Evolutionary conservation across 2,113 vertebrate species (phyloP).

Genomic region (Cyphomyrus discorhynchus): DNA sequence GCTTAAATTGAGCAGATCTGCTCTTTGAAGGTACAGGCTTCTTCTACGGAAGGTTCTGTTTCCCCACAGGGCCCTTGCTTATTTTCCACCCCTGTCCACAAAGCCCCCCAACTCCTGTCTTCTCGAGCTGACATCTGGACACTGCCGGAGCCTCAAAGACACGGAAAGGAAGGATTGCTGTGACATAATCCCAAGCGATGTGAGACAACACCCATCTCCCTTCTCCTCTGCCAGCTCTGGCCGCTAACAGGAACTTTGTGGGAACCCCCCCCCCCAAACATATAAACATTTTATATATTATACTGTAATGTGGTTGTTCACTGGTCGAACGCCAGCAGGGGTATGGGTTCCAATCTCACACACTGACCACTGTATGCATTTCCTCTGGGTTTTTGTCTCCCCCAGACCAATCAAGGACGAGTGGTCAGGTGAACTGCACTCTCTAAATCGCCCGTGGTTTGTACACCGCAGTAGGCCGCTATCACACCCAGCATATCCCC

Average conservation of each 20-base stretch:
- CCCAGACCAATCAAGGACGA: neutral
- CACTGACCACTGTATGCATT: neutral
- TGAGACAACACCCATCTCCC: neutral
- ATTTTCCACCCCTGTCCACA: neutral
- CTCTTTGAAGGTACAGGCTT: neutral
- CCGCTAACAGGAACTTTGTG: neutral
- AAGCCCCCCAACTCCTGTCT: neutral
- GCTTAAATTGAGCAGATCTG: constrained; percentile 16
- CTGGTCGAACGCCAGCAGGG: neutral
- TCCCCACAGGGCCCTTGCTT: neutral
- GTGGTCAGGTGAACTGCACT: neutral
- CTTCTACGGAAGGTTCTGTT: neutral
- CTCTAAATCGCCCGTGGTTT: neutral
- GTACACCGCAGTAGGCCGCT: neutral
- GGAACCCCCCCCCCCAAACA: neutral
- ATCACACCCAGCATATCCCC: neutral
- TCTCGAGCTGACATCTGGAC: neutral
- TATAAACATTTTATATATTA: neutral
- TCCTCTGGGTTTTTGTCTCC: neutral
- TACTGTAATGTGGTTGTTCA: neutral
- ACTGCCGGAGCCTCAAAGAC: neutral
- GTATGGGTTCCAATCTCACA: neutral
- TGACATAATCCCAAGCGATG: neutral
- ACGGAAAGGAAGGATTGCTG: neutral
- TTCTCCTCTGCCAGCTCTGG: neutral